phyloP scores from a whole-genome alignment of 2,113 vertebrate genomes.

The Mesitornis unicolor region DNA sequence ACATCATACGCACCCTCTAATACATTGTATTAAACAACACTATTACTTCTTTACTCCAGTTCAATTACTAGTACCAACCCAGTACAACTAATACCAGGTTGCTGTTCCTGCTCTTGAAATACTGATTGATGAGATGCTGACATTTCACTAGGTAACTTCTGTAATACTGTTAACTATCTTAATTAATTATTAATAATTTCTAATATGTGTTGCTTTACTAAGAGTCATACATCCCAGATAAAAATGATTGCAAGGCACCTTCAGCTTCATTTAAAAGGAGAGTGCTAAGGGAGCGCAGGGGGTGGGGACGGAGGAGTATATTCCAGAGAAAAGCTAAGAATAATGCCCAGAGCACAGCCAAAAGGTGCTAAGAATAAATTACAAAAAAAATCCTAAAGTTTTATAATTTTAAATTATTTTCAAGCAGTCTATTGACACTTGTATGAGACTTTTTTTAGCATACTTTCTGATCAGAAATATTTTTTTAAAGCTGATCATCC shows the following conservation, averaged over 20 bases:
- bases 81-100: not conserved
- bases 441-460: not conserved
- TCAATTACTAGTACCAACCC: not conserved
- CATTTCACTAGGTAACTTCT: not conserved
- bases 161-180: not conserved
- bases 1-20: not conserved
- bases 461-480: not conserved
- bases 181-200: not conserved
- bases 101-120: not conserved
- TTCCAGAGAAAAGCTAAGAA: not conserved
- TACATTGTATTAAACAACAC: rapidly evolving
- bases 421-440: not conserved
- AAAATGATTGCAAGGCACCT: not conserved
- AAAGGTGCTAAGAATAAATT: not conserved
- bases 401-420: not conserved
- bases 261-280: not conserved
- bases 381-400: not conserved
- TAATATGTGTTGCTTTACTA: not conserved
- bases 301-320: rapidly evolving
- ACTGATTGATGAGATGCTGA: not conserved
- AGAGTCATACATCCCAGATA: rapidly evolving
- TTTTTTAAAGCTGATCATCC: not conserved
- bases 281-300: no score
- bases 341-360: not conserved
- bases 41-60: not conserved